Evolutionary conservation across 2,797 vertebrate genomes (phyloP), one percentile per base, ranked within the genome.

Genomic region (Esox lucius): DNA sequence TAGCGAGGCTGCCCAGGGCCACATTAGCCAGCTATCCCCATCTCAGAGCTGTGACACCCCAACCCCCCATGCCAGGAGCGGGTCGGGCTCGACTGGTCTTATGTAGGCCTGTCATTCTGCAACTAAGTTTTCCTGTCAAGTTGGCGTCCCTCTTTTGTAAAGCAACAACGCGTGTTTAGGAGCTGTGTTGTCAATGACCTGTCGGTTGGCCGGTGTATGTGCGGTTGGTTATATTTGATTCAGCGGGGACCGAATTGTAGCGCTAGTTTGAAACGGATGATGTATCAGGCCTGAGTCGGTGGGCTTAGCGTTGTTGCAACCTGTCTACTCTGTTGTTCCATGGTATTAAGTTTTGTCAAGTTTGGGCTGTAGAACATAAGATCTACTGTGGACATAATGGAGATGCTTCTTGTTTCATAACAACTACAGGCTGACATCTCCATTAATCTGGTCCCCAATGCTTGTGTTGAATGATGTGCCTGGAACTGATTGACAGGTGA

Each of bases 1-100:
- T 86, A 84, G 75, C 6, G 59, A 72, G 87, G 79, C 84, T 80
- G 78, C 85, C 83, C 5, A 9, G 91, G 90, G 92, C 92, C 90
- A 90, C 87, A 51, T 68, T 88, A 85, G 83, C 85, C 75, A 39
- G 75, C 77, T 85, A 82, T 86, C 80, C 73, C 82, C 85, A 87
- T 87, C 84, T 79, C 79, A 70, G 53, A 61, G 71, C 46, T 22
- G 15, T 39, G 35, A 39, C 35, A 39, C 35, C 35, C 3, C 35
- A 28, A 39, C 73, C 67, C 80, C 17, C 12, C 70, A 12, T 80
- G 79, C 73, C 59, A 24, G 53, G 48, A 49, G 13, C 19, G 68
- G 76, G 84, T 17, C 68, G 51, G 74, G 82, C 84, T 75, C 56
- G 0, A 71, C 42, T 64, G 73, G 83, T 78, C 77, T 83, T 8